phyloP scores from a whole-genome alignment of 2,113 vertebrate genomes.

The Manacus vitellinus region DNA sequence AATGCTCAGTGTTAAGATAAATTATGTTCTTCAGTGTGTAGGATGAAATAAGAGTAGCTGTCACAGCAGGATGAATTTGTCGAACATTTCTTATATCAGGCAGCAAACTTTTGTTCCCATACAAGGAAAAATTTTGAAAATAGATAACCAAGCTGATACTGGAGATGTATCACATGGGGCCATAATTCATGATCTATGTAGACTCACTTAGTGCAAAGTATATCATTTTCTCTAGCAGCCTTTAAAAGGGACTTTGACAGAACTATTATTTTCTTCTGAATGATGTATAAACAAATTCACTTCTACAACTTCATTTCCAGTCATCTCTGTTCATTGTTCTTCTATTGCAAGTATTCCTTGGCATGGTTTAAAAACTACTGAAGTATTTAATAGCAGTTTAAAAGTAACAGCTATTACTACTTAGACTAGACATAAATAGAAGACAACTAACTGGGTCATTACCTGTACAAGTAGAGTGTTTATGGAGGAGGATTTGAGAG shows the following conservation, averaged over 20 bases:
- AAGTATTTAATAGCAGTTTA: constrained; percentile 59
- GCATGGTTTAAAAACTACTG: constrained; percentile 60
- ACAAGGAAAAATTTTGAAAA: neutral
- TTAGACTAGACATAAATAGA: constrained; percentile 20
- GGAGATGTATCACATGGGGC: neutral
- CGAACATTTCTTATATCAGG: neutral
- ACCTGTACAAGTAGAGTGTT: neutral
- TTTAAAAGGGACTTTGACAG: neutral
- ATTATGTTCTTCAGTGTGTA: constrained; percentile 10
- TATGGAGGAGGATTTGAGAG: constrained; percentile 11
- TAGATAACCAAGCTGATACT: neutral
- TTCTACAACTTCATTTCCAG: constrained; percentile 68
- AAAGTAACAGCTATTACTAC: constrained; percentile 27
- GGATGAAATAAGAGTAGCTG: constrained; percentile 2
- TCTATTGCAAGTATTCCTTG: constrained; percentile 74
- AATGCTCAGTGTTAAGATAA: constrained; percentile 22
- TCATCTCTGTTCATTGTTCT: constrained; percentile 65
- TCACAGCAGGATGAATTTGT: constrained; percentile 4
- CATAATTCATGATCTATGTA: neutral
- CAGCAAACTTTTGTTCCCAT: neutral
- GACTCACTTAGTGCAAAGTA: neutral
- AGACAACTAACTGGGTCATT: neutral
- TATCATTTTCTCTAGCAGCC: constrained; percentile 11
- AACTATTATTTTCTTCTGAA: constrained; percentile 62
- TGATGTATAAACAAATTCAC: constrained; percentile 54